phyloP scores from a whole-genome alignment of 2,888 invertebrate genomes.

The Agrochola lychnidis region DNA sequence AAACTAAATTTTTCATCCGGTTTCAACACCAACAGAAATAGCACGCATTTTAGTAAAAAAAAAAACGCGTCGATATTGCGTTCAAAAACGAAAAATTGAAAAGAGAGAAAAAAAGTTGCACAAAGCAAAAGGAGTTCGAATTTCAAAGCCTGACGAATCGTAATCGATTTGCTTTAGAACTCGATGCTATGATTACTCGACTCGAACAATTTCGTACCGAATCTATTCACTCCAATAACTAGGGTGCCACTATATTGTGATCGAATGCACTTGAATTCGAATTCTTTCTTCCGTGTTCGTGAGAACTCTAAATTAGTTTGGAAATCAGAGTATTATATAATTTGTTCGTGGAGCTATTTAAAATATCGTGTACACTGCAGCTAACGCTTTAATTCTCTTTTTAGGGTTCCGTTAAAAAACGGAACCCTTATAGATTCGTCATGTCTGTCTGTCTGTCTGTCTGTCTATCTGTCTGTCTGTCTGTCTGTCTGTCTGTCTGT shows the following conservation, averaged over 20 bases:
- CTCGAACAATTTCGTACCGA: conserved; percentile 67
- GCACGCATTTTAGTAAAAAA: conserved; percentile 27
- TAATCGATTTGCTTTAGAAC: conserved; percentile 77
- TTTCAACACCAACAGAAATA: conserved; percentile 31
- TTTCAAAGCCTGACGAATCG: conserved; percentile 82
- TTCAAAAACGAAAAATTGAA: conserved; percentile 58
- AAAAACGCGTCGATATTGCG: conserved; percentile 51
- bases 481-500: too few relatives aligned
- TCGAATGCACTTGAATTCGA: conserved; percentile 68
- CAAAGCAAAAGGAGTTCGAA: conserved; percentile 74
- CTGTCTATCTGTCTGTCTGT: too few relatives aligned
- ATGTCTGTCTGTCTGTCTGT: too few relatives aligned
- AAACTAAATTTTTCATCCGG: neutral
- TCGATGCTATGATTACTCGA: conserved; percentile 70
- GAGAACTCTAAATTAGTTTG: conserved; percentile 73
- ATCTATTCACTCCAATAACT: conserved; percentile 71
- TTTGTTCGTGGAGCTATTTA: conserved; percentile 45
- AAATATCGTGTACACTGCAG: conserved; percentile 38
- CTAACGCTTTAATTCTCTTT: conserved; percentile 29
- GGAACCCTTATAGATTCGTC: too few relatives aligned
- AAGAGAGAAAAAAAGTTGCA: conserved; percentile 69
- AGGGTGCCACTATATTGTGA: conserved; percentile 75
- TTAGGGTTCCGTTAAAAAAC: too few relatives aligned
- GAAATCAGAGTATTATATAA: conserved; percentile 66
- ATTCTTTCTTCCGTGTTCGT: conserved; percentile 74